Conservation (phyloP, 2,113 vertebrate genomes). For the Pogona vitticeps region DNA sequence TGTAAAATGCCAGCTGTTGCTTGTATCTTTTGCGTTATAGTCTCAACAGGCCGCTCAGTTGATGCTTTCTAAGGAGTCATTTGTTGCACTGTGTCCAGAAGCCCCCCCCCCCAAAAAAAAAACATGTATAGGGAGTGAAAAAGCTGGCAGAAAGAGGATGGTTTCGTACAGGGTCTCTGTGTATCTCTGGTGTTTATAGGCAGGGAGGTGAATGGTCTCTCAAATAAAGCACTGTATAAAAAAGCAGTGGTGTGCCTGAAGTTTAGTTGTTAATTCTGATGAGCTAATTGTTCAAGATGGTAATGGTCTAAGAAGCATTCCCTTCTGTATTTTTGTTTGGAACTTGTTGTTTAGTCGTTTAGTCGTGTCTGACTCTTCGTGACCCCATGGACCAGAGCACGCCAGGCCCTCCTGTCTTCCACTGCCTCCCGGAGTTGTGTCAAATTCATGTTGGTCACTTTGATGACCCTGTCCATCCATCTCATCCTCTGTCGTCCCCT, state of each 20-base stretch:
- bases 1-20: neutral
- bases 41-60: slow-evolving; percentile 5
- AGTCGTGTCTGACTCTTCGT: too few relatives aligned
- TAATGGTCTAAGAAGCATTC: neutral
- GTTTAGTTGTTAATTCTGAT: neutral
- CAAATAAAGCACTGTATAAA: slow-evolving; percentile 34
- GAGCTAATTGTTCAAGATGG: slow-evolving; percentile 18
- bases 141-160: neutral
- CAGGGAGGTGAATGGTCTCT: neutral
- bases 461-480: too few relatives aligned
- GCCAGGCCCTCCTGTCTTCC: too few relatives aligned
- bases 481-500: too few relatives aligned
- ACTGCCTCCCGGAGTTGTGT: too few relatives aligned
- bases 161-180: neutral
- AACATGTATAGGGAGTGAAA: neutral
- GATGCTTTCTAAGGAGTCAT: too few relatives aligned
- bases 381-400: too few relatives aligned
- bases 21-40: slow-evolving; percentile 18
- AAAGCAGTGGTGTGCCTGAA: neutral
- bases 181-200: slow-evolving; percentile 9
- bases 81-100: neutral
- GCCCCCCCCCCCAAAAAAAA: too few relatives aligned
- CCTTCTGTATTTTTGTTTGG: too few relatives aligned
- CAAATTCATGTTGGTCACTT: too few relatives aligned
- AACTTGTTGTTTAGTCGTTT: too few relatives aligned